A percentile compares a stretch with the other conserved stretches of the same genome.
Conservation (phyloP, 2,113 vertebrate genomes). For the Myodes glareolus region DNA sequence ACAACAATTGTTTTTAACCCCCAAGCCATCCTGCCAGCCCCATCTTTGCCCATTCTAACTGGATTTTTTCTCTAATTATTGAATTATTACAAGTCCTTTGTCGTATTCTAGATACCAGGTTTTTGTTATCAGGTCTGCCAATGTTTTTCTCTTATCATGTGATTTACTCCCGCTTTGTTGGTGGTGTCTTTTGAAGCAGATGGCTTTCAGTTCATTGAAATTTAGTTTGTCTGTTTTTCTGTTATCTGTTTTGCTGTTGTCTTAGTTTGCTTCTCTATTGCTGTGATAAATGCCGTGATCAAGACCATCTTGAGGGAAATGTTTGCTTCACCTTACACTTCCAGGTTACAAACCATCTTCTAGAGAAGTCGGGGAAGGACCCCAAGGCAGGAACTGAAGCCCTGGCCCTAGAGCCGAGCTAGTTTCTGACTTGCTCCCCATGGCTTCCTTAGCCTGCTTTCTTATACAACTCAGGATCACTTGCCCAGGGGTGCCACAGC, state of each 20-base stretch:
- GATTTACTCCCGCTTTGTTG: background rate
- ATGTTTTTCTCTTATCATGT: background rate
- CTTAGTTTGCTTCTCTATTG: background rate
- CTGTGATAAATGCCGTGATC: background rate
- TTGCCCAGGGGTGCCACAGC: background rate
- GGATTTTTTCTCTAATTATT: background rate
- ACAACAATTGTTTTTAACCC: background rate
- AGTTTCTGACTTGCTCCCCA: background rate
- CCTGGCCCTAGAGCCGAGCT: background rate
- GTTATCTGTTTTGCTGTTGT: background rate
- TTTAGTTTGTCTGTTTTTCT: background rate
- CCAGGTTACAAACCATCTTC: background rate
- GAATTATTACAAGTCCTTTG: background rate
- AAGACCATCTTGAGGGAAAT: background rate
- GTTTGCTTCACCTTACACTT: background rate
- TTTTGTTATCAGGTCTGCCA: background rate
- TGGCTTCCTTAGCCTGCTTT: background rate
- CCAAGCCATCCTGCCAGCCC: background rate
- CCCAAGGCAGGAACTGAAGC: background rate
- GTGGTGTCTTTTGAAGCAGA: background rate
- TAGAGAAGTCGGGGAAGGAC: background rate
- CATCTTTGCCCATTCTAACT: background rate
- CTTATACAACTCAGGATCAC: background rate
- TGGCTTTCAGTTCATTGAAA: background rate
- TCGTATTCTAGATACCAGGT: background rate